phyloP scores from a whole-genome alignment of 1,140 invertebrate species.

The Drosophila aff. region DNA sequence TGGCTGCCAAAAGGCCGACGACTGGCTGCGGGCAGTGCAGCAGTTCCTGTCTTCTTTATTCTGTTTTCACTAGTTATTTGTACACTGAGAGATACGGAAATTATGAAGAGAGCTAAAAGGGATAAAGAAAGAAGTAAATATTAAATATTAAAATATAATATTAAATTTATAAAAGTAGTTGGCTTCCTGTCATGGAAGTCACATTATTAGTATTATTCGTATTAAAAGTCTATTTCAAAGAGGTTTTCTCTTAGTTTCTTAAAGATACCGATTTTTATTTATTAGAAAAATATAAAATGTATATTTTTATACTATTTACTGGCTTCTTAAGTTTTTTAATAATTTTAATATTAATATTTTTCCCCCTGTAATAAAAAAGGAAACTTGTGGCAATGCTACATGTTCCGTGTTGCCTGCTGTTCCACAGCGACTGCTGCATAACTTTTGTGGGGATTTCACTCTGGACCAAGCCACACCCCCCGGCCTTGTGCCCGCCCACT shows the following conservation, averaged over 20 bases:
- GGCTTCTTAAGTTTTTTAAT: not conserved
- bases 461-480: slow-evolving; percentile 35
- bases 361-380: slow-evolving; percentile 23
- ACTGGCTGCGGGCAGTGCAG: slow-evolving; percentile 70
- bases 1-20: slow-evolving; percentile 34
- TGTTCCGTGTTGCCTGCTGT: slow-evolving; percentile 53
- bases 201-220: too few relatives aligned
- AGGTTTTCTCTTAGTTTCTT: not conserved
- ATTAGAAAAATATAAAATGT: too few relatives aligned
- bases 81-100: not conserved
- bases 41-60: slow-evolving; percentile 16
- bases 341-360: not conserved
- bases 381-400: slow-evolving; percentile 61
- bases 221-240: not conserved
- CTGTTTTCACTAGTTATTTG: slow-evolving; percentile 10
- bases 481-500: slow-evolving; percentile 2
- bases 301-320: not conserved
- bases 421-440: slow-evolving; percentile 68
- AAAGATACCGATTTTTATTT: not conserved
- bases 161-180: not conserved
- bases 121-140: not conserved
- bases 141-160: not conserved
- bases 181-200: not conserved
- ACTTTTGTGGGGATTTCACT: slow-evolving; percentile 78
- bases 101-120: not conserved